Percentiles rank a stretch among this genome's conserved stretches.
phyloP scores from a whole-genome alignment of 2,888 invertebrate genomes.

The Salticus scenicus region DNA sequence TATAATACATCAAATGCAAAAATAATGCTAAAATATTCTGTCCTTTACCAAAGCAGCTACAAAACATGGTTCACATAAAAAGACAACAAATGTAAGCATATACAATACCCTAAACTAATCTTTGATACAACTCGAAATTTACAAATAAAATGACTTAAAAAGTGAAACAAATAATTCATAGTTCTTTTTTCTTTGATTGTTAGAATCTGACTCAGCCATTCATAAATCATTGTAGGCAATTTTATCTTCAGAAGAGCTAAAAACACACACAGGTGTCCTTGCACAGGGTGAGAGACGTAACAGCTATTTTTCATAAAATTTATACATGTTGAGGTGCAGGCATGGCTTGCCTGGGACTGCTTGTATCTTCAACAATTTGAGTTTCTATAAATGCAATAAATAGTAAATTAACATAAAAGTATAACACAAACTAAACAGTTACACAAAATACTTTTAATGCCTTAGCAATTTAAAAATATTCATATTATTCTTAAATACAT shows the following conservation, averaged over 20 bases:
- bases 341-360: slow-evolving; percentile 33
- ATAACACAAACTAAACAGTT: no score
- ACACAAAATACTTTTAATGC: no score
- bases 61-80: no score
- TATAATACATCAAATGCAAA: no score
- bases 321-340: slow-evolving; percentile 60
- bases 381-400: slow-evolving; percentile 30
- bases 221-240: background rate
- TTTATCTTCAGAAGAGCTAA: background rate
- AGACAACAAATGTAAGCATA: no score
- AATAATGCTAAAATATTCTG: no score
- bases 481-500: no score
- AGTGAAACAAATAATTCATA: background rate
- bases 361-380: slow-evolving; percentile 18
- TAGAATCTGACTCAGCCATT: background rate
- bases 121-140: background rate
- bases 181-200: background rate
- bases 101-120: no score
- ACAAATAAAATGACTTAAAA: slow-evolving; percentile 5
- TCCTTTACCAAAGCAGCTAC: no score
- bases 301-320: slow-evolving; percentile 16
- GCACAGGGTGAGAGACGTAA: background rate
- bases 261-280: background rate
- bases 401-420: background rate
- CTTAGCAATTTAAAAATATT: no score